A percentile compares a stretch with the other conserved stretches of the same genome.
Conservation (phyloP, 2,888 invertebrate genomes). For the Lamproptera curius region DNA sequence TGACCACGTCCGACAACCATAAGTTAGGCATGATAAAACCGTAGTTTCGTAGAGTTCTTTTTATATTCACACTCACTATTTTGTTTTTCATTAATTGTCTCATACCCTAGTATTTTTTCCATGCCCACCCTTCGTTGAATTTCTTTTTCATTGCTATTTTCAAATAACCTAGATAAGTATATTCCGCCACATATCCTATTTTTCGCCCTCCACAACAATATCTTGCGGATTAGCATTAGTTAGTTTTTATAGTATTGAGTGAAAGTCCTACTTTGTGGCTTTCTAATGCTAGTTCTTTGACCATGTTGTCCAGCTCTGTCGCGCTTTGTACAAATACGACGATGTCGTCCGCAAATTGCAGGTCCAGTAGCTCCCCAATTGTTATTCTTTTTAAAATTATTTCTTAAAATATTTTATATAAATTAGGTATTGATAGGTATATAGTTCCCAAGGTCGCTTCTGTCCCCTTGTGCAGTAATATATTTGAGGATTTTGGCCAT, state of each 20-base stretch:
- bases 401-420: conserved; percentile 4
- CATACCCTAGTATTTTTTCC: too few relatives aligned
- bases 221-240: conserved; percentile 1
- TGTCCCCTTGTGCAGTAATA: too few relatives aligned
- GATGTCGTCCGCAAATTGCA: neutral
- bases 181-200: neutral
- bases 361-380: neutral
- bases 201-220: conserved; percentile 1
- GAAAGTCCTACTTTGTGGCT: conserved; percentile 7
- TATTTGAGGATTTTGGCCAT: too few relatives aligned
- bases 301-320: neutral
- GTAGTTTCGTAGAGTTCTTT: neutral
- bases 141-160: neutral
- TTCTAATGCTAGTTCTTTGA: conserved; percentile 9
- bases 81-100: neutral
- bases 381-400: neutral
- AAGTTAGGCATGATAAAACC: neutral
- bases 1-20: neutral
- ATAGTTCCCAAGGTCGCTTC: conserved; percentile 17
- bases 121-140: neutral
- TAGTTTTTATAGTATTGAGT: conserved; percentile 6
- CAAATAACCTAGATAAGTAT: neutral
- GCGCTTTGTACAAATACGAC: conserved; percentile 5
- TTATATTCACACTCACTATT: neutral
- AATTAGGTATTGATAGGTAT: neutral